Conservation (phyloP, 2,113 vertebrate species). For the Dicrurus megarhynchus region DNA sequence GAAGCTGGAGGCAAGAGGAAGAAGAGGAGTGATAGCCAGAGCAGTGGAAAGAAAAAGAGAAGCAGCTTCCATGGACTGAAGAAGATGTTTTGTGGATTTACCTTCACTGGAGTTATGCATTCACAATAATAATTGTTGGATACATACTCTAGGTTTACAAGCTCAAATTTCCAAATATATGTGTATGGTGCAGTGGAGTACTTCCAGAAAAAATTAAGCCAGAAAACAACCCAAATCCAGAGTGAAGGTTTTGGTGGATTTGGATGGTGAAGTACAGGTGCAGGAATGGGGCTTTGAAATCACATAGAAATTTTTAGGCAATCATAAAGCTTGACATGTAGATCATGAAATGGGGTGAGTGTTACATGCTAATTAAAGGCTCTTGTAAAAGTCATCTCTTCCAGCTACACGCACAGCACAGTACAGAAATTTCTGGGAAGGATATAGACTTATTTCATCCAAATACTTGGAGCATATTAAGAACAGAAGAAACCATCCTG, state of each 20-base stretch:
- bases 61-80: not conserved
- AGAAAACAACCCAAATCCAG: not conserved
- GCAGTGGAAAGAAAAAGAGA: not conserved
- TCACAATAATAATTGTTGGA: not conserved
- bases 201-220: not conserved
- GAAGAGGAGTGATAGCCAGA: not conserved
- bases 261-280: not conserved
- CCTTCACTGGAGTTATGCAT: not conserved
- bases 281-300: not conserved
- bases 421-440: not conserved
- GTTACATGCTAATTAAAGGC: not conserved
- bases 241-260: not conserved
- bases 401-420: not conserved
- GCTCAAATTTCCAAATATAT: not conserved
- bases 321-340: not conserved
- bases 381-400: not conserved
- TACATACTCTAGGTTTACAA: not conserved
- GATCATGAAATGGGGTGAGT: not conserved
- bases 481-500: not conserved
- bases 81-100: not conserved
- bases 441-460: not conserved
- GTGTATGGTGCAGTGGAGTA: not conserved
- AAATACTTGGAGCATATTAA: not conserved
- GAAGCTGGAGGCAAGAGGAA: not conserved
- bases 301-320: not conserved